Evolutionary conservation across 2,888 invertebrate species (phyloP).

Genomic region (Diaprepes abbreviatus): DNA sequence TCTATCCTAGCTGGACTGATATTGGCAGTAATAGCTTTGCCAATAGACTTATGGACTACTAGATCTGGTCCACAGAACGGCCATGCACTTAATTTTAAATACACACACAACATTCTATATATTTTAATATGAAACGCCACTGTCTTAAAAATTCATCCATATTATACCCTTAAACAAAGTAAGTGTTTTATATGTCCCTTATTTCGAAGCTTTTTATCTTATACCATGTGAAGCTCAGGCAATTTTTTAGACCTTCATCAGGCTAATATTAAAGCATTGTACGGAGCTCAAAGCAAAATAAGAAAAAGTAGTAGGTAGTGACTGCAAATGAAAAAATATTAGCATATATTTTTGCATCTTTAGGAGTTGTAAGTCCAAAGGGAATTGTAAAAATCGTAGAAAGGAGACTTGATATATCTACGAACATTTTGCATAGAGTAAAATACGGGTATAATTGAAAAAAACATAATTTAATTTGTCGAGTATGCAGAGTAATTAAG

Average conservation of each 20-base stretch:
- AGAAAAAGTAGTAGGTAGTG: constrained; percentile 1
- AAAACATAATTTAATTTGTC: no score
- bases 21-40: no score
- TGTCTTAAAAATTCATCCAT: not conserved
- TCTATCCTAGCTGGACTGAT: no score
- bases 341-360: constrained; percentile 4
- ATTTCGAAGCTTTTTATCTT: constrained; percentile 5
- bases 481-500: no score
- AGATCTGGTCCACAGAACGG: no score
- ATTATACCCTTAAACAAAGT: not conserved
- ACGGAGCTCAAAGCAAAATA: constrained; percentile 13
- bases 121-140: not conserved
- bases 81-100: no score
- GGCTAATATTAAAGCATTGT: constrained; percentile 41
- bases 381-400: not conserved
- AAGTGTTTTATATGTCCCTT: constrained; percentile 3
- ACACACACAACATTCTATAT: no score
- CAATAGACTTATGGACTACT: no score
- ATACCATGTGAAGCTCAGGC: constrained; percentile 2
- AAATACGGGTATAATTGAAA: no score
- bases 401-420: not conserved
- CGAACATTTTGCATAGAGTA: not conserved
- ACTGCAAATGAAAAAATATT: constrained; percentile 13
- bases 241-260: constrained; percentile 45
- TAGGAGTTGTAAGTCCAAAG: not conserved